These are phyloP conservation scores for Meteorus colon DNA, from an alignment of 2,888 invertebrate genomes.

Conservation along the genomic window DNA sequence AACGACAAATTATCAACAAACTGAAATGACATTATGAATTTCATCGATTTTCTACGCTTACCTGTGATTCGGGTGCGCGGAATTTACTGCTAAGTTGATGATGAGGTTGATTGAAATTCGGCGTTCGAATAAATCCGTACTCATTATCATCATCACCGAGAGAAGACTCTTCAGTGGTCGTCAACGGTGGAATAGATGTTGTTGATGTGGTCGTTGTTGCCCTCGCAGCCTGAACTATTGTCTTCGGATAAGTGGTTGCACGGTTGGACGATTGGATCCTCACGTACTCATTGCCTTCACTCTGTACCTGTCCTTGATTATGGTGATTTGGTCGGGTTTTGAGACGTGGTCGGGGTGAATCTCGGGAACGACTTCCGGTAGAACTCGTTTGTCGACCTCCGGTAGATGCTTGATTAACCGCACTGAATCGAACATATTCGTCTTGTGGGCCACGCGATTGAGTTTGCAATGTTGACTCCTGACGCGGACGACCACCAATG, in stretches of 20 bases:
- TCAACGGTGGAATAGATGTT: constrained; percentile 55
- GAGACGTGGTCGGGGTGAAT: constrained; percentile 49
- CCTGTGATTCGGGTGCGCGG: constrained; percentile 55
- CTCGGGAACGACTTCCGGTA: constrained; percentile 46
- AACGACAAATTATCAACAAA: constrained; percentile 21
- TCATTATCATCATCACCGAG: constrained; percentile 67
- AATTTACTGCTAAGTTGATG: constrained; percentile 52
- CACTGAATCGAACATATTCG: constrained; percentile 69
- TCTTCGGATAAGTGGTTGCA: constrained; percentile 46
- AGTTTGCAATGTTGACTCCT: constrained; percentile 66
- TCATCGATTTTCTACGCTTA: constrained; percentile 38
- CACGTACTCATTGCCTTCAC: constrained; percentile 68
- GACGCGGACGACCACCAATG: constrained; percentile 59
- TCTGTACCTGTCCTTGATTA: constrained; percentile 60
- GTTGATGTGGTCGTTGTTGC: constrained; percentile 47
- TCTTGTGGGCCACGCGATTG: constrained; percentile 65
- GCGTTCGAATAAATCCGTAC: constrained; percentile 75
- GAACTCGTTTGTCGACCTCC: constrained; percentile 4
- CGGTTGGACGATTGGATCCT: constrained; percentile 61
- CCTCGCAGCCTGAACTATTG: constrained; percentile 50
- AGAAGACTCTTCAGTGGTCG: constrained; percentile 58
- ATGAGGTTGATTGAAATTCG: constrained; percentile 69
- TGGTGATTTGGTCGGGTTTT: constrained; percentile 57
- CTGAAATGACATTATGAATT: not conserved
- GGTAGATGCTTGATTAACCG: constrained; percentile 61